phyloP scores from a whole-genome alignment of 2,888 invertebrate genomes.

The Zygogramma bicolorata region DNA sequence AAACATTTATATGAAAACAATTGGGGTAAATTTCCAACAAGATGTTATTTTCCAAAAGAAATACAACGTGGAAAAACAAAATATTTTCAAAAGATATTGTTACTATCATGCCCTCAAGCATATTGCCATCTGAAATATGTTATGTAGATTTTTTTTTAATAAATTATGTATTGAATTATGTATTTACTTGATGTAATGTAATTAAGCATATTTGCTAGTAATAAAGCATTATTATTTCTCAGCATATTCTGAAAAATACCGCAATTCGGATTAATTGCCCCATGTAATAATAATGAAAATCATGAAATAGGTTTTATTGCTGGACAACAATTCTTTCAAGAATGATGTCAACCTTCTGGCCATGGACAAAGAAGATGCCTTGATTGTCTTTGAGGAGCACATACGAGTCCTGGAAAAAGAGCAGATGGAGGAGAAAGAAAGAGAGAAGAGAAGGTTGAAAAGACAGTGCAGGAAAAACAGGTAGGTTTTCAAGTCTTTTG shows the following conservation, averaged over 20 bases:
- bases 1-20: too few species aligned
- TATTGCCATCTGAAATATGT: too few species aligned
- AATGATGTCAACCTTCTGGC: constrained; percentile 86
- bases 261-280: too few species aligned
- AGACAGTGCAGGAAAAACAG: constrained; percentile 95
- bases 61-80: too few species aligned
- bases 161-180: background rate
- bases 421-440: constrained; percentile 75
- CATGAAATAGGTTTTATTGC: constrained; percentile 71
- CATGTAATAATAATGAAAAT: background rate
- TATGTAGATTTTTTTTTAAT: background rate
- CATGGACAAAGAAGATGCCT: constrained; percentile 99
- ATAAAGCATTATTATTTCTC: too few species aligned
- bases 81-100: too few species aligned
- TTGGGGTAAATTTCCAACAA: too few species aligned
- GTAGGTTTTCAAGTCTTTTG: constrained; percentile 68
- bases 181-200: too few species aligned
- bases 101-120: too few species aligned
- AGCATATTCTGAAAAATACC: too few species aligned
- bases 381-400: constrained; percentile 98
- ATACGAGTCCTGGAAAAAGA: constrained; percentile 88
- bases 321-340: constrained; percentile 94
- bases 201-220: too few species aligned
- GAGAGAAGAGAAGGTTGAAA: constrained; percentile 87
- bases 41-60: too few species aligned